Evolutionary conservation across 2,888 invertebrate genomes (phyloP), one percentile per base, ranked within the genome.

Genomic region (Ethmia dodecea): DNA sequence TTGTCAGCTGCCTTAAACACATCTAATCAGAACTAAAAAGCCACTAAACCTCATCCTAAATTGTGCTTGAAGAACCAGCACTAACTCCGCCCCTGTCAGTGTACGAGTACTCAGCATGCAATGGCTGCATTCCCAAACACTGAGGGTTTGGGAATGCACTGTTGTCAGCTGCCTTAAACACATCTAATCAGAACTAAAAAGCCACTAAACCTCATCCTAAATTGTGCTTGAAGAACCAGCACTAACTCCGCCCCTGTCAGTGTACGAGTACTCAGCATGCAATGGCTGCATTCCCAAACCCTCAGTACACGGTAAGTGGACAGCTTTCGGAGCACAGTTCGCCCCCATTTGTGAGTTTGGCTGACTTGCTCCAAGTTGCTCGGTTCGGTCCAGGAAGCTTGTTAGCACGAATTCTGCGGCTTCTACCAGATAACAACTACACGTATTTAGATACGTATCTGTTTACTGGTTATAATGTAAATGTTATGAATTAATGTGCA

Each of bases 351-450:
- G 61, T 56, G 55, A 69, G 63, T 66, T 70, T 43, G 52, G 49
- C 63, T 58, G 65, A 71, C 67, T 75, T 57, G 63, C 49, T 47
- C 49, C 46, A 74, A 76, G 65, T 77, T 70, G 52, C 50, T 45
- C 65, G 52, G 55, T 60, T 60, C 59, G 47, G 51, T 53, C 43
- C 54, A 56, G 65, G 62, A 58, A 69, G 71, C 79, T 79, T 75
- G 80, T 80, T 79, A 78, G 73, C 57, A 56, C 52, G 69, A 75
- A 71, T 78, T 74, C 64, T 69, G 72, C 54, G 71, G 75, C 57
- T 67, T 62, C 59, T 53, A 56, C 48, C 66, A 65, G 70, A 72
- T 75, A 75, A 73, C 69, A 69, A n/a, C 63, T 71, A 67, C 66
- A 69, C 61, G 66, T 69, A 72, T 69, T 67, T 58, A 71, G n/a